These are phyloP conservation scores for Tolypeutes matacus DNA, from an alignment of 2,797 vertebrate genomes.

Conservation along the genomic window DNA sequence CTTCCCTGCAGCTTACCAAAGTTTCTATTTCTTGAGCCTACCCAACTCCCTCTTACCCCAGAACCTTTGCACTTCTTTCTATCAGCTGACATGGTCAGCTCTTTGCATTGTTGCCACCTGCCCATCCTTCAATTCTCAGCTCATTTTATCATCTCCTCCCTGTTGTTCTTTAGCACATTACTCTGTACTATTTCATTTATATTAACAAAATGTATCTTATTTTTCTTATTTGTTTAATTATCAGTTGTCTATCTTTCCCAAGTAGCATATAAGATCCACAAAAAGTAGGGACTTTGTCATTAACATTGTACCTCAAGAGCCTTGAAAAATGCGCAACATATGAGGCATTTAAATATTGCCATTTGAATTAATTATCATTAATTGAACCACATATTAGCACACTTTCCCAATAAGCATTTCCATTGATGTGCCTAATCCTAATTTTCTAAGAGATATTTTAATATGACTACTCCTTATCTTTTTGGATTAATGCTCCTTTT, in stretches of 20 bases:
- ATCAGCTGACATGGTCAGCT: neutral
- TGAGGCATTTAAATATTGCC: neutral
- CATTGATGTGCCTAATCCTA: neutral
- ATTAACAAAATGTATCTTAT: neutral
- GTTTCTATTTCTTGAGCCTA: accelerated
- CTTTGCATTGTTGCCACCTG: too few species aligned
- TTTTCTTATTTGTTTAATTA: neutral
- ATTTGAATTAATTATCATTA: constrained; percentile 11
- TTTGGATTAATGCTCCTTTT: neutral
- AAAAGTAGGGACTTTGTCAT: neutral
- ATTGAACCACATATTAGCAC: constrained; percentile 3
- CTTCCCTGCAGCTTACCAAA: neutral
- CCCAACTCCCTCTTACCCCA: accelerated
- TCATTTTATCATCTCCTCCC: neutral
- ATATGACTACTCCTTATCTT: neutral
- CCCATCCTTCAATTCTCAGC: neutral
- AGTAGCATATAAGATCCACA: neutral
- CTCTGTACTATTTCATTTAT: neutral
- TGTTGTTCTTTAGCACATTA: neutral
- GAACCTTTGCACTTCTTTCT: neutral
- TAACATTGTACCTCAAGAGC: neutral
- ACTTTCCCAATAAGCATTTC: neutral
- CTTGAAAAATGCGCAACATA: neutral
- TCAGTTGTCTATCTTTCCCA: neutral
- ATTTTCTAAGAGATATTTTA: constrained; percentile 47